phyloP scores from a whole-genome alignment of 2,797 vertebrate genomes.

The Hippoglossus hippoglossus region DNA sequence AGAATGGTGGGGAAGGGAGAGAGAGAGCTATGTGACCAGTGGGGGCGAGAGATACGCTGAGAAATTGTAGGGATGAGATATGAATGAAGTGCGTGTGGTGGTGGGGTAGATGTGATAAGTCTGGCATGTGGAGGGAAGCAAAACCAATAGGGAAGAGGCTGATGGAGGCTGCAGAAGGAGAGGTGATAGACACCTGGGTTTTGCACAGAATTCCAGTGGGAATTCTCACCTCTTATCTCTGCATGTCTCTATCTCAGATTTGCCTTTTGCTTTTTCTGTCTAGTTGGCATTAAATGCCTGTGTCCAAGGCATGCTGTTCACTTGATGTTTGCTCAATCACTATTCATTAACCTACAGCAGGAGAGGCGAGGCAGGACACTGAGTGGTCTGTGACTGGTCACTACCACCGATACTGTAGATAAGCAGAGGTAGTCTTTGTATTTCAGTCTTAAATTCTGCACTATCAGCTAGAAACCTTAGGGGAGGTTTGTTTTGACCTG shows the following conservation, averaged over 20 bases:
- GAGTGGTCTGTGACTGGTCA: conserved; percentile 1
- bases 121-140: neutral
- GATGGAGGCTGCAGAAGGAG: neutral
- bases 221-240: conserved; percentile 22
- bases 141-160: conserved; percentile 18
- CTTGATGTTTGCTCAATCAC: conserved; percentile 48
- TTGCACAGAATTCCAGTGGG: conserved; percentile 21
- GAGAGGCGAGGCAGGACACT: neutral
- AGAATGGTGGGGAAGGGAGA: conserved; percentile 33
- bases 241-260: conserved; percentile 2
- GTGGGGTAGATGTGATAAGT: neutral
- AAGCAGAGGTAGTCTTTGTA: conserved; percentile 23
- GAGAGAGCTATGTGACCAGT: conserved; percentile 14
- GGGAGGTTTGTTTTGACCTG: conserved; percentile 20
- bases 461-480: neutral
- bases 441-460: conserved; percentile 16
- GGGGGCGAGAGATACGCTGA: conserved; percentile 17
- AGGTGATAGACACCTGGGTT: conserved; percentile 30
- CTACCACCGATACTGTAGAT: conserved; percentile 46
- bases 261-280: neutral
- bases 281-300: neutral
- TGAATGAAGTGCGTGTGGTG: conserved; percentile 15
- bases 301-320: conserved; percentile 5
- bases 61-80: conserved; percentile 38
- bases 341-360: conserved; percentile 63